phyloP scores from a whole-genome alignment of 23 tunicate species.

The Clavelina lepadiformis region DNA sequence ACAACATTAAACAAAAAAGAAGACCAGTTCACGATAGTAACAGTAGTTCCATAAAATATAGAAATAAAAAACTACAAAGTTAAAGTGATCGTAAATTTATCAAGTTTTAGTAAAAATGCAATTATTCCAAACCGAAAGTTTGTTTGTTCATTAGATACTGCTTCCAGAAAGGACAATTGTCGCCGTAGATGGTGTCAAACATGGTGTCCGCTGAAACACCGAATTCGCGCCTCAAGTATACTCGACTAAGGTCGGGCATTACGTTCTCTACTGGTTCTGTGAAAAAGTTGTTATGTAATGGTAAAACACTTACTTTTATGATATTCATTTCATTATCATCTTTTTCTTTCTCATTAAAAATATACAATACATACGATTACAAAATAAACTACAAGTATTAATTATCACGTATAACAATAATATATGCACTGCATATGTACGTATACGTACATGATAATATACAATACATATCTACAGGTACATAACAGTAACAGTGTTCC shows the following conservation, averaged over 20 bases:
- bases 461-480: too few relatives aligned
- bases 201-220: conserved; percentile 27
- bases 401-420: too few relatives aligned
- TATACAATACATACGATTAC: neutral
- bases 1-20: neutral
- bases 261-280: conserved; percentile 28
- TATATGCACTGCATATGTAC: too few relatives aligned
- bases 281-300: neutral
- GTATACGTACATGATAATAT: too few relatives aligned
- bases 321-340: neutral
- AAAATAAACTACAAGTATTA: too few relatives aligned
- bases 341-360: neutral
- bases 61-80: too few relatives aligned
- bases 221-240: conserved; percentile 30
- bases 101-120: neutral
- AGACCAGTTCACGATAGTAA: neutral
- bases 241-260: conserved; percentile 7
- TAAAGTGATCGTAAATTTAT: neutral
- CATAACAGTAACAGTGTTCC: too few relatives aligned
- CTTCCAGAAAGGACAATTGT: conserved; percentile 49
- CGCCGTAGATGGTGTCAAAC: conserved; percentile 54
- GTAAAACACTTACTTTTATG: neutral
- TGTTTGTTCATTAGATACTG: neutral
- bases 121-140: neutral
- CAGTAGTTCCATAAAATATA: too few relatives aligned